Conservation (phyloP, 2,888 invertebrate species). For the Plebejus argus region DNA sequence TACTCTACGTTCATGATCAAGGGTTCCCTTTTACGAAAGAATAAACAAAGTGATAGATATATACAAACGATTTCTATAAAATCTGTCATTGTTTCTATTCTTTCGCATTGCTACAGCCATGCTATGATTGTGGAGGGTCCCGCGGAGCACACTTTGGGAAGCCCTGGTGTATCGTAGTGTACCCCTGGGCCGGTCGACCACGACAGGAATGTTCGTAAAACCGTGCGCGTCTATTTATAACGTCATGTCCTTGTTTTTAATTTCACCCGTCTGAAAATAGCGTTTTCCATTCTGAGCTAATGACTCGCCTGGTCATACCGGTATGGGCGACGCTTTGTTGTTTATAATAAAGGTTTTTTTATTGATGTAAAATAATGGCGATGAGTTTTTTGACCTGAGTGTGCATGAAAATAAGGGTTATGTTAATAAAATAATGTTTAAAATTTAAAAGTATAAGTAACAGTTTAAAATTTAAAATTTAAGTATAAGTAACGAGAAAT, state of each 20-base stretch:
- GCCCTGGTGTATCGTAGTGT: not conserved
- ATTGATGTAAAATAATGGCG: not conserved
- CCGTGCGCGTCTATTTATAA: slow-evolving; percentile 21
- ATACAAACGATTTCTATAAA: no score
- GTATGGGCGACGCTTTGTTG: slow-evolving; percentile 38
- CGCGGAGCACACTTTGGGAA: not conserved
- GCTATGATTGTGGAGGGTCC: not conserved
- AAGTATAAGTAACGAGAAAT: no score
- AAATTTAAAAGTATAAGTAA: no score
- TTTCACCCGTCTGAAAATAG: slow-evolving; percentile 14
- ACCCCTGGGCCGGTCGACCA: not conserved
- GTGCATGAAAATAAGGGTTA: no score
- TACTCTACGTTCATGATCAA: no score
- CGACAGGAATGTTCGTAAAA: slow-evolving; percentile 11
- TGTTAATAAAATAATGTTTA: no score
- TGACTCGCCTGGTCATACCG: slow-evolving; percentile 43
- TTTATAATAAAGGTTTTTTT: not conserved
- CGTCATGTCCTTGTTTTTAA: slow-evolving; percentile 33
- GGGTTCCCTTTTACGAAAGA: no score
- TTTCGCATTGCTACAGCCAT: not conserved
- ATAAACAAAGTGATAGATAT: no score
- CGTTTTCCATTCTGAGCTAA: slow-evolving; percentile 16
- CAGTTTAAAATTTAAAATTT: no score
- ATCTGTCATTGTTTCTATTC: no score
- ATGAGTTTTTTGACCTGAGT: no score